phyloP scores from a whole-genome alignment of 2,113 vertebrate species.

The Rhagologus leucostigma region DNA sequence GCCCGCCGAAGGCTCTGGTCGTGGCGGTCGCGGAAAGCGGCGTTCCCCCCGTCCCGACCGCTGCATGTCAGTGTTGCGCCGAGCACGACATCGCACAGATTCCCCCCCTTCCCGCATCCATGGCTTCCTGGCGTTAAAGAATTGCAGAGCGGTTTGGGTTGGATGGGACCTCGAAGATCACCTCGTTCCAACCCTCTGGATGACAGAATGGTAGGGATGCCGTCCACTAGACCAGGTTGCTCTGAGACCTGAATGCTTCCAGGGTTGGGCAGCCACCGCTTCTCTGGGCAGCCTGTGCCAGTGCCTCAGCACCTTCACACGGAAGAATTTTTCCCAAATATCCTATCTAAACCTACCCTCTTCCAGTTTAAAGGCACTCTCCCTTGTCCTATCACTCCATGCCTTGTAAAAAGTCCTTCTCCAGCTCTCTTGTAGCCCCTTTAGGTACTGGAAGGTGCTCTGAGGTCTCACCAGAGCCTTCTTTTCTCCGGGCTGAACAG shows the following conservation, averaged over 20 bases:
- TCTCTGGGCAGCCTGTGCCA: background rate
- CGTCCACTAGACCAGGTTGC: fast-evolving
- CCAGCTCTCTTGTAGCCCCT: too few species aligned
- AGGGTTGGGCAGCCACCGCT: background rate
- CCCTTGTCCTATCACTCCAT: background rate
- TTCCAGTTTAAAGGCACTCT: background rate
- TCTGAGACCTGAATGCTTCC: background rate
- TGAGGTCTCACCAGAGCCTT: background rate
- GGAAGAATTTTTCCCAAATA: background rate
- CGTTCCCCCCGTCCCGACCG: background rate
- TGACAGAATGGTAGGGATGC: too few species aligned
- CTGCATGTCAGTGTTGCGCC: constrained; percentile 71
- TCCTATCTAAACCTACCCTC: background rate
- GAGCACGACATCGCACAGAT: background rate
- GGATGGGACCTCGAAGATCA: fast-evolving
- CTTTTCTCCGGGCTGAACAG: background rate
- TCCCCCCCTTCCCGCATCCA: background rate
- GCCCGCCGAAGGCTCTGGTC: background rate
- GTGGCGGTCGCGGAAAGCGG: background rate
- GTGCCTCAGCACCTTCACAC: background rate
- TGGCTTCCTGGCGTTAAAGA: fast-evolving
- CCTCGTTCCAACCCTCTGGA: fast-evolving
- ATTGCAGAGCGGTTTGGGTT: too few species aligned
- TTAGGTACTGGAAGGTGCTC: background rate
- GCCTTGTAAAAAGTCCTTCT: background rate